These are phyloP conservation scores for Coracias cyanogaster DNA, from an alignment of 2,797 vertebrate species.

Conservation along the genomic window DNA sequence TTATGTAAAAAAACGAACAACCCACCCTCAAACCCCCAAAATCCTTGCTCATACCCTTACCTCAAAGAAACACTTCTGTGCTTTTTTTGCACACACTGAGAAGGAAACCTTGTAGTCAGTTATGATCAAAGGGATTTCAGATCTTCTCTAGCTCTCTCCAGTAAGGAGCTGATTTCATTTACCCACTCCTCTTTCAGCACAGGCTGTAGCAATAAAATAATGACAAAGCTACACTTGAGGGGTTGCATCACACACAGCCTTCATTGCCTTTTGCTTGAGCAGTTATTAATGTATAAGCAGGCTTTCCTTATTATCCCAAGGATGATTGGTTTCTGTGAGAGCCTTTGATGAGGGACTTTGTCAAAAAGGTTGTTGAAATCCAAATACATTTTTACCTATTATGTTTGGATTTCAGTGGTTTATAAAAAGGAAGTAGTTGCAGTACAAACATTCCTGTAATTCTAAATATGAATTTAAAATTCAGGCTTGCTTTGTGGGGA, in stretches of 20 bases:
- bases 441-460: not conserved
- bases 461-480: not conserved
- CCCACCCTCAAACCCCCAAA: accelerated
- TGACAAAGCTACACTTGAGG: not conserved
- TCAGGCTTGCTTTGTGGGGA: not conserved
- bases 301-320: not conserved
- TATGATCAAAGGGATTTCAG: not conserved
- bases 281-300: not conserved
- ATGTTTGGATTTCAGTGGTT: not conserved
- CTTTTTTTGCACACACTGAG: not conserved
- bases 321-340: not conserved
- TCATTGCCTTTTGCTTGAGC: not conserved
- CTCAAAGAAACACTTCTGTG: not conserved
- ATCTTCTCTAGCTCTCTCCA: not conserved
- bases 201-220: not conserved
- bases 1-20: not conserved
- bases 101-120: not conserved
- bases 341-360: not conserved
- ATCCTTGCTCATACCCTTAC: not conserved
- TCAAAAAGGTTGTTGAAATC: not conserved
- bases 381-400: not conserved
- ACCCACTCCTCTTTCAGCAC: not conserved
- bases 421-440: not conserved
- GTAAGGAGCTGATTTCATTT: not conserved
- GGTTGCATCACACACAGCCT: not conserved